Evolutionary conservation across 2,113 vertebrate genomes (phyloP), one percentile per base, ranked within the genome.

Genomic region (Daphoenositta chrysoptera): DNA sequence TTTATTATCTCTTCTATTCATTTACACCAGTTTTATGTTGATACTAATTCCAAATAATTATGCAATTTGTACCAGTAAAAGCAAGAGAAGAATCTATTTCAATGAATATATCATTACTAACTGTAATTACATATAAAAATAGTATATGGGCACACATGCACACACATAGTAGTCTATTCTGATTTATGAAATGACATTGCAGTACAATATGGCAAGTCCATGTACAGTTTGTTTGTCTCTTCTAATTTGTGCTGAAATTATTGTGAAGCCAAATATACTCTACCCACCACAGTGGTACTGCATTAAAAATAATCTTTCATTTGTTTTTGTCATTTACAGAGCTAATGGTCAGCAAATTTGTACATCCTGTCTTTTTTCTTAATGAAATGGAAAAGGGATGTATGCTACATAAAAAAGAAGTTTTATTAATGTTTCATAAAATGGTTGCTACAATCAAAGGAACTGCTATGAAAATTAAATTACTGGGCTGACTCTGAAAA

Each of bases 341-440:
- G 96, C 69, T 96, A 98, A 97, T 96, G 96, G 97, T 97, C 97
- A 98, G 97, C 97, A 97, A 95, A 97, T 97, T 87, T 97, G 87
- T 96, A 94, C 93, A 97, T 96, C 94, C 97, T 97, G 94, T 89
- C 85, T 97, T 97, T 95, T 97, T 94, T 75, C 94, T 94, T 98
- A 98, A 98, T 98, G 96, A 98, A 98, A 98, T 97, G 96, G 95
- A 97, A 97, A 97, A 96, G 85, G 97, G 91, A 98, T 97, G 93
- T 97, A 96, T 96, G 93, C 95, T 96, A 96, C 93, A 97, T 93
- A 96, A 96, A 97, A 96, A 97, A 97, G 88, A 96, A 98, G 92
- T 98, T 98, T 98, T 98, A 98, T 98, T 98, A 98, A 98, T 98
- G 98, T 97, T 98, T 98, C 97, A 98, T 98, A 98, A 98, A 98